Evolutionary conservation across 1,140 invertebrate genomes (phyloP).

Genomic region (Cherax destructor): DNA sequence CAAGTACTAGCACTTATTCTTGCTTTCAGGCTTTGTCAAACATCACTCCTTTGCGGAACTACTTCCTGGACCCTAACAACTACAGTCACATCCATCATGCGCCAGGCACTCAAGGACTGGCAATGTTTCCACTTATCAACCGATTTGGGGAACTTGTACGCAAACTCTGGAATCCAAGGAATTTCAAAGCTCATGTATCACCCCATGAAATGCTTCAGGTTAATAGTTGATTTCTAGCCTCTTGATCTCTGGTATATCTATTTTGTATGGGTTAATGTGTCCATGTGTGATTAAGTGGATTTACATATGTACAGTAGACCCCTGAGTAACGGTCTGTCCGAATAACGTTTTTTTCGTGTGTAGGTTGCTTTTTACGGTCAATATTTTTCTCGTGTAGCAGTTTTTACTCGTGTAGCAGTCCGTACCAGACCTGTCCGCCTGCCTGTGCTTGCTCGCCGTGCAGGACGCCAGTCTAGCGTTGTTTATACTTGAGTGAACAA

Average conservation of each 20-base stretch:
- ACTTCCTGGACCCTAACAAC: constrained; percentile 95
- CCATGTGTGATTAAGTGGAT: too few relatives aligned
- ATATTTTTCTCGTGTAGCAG: too few relatives aligned
- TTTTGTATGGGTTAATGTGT: too few relatives aligned
- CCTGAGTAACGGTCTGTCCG: too few relatives aligned
- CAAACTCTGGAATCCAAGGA: constrained; percentile 99
- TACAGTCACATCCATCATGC: constrained; percentile 92
- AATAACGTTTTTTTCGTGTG: too few relatives aligned
- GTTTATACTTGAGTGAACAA: too few relatives aligned
- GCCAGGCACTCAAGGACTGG: constrained; percentile 83
- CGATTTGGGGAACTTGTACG: constrained; percentile 97
- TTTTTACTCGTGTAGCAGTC: too few relatives aligned
- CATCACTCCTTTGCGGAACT: constrained; percentile 94
- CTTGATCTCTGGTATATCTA: not conserved
- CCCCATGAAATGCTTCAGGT: constrained; percentile 99
- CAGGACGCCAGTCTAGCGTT: too few relatives aligned
- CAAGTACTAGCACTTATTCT: not conserved
- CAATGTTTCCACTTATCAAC: constrained; percentile 75
- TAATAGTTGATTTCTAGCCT: not conserved
- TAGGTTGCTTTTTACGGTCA: too few relatives aligned
- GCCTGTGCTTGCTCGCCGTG: too few relatives aligned
- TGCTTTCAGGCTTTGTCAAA: constrained; percentile 90
- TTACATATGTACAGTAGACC: too few relatives aligned
- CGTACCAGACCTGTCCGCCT: too few relatives aligned
- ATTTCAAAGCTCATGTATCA: constrained; percentile 99